phyloP scores from a whole-genome alignment of 2,888 invertebrate species.

The Mythimna ferrago region DNA sequence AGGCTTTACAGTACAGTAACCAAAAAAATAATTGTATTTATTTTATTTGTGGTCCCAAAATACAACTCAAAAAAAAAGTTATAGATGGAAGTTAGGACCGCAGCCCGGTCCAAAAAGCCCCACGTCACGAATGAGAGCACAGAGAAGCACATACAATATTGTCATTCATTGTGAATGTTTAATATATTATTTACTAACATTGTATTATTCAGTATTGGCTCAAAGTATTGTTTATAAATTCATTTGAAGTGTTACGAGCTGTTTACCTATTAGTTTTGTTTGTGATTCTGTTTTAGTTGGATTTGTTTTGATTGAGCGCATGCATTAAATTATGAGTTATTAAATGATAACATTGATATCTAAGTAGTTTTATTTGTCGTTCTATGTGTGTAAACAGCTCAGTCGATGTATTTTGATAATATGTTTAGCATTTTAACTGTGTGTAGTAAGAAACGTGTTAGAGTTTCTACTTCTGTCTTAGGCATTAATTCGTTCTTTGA shows the following conservation, averaged over 20 bases:
- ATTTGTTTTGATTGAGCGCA: constrained; percentile 60
- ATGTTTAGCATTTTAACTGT: constrained; percentile 58
- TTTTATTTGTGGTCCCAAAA: too few relatives aligned
- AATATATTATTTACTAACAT: constrained; percentile 62
- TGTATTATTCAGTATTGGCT: constrained; percentile 85
- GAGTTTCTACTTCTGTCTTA: constrained; percentile 26
- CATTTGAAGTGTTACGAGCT: constrained; percentile 56
- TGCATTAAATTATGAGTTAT: constrained; percentile 62
- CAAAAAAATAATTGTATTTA: too few relatives aligned
- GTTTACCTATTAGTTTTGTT: constrained; percentile 58
- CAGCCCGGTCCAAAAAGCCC: too few relatives aligned
- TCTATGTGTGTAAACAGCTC: constrained; percentile 60
- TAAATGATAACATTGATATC: constrained; percentile 53
- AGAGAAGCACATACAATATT: constrained; percentile 52
- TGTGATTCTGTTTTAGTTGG: constrained; percentile 50
- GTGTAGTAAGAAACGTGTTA: constrained; percentile 30
- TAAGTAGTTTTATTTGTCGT: constrained; percentile 61
- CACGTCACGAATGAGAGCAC: constrained; percentile 27
- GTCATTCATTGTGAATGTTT: constrained; percentile 49
- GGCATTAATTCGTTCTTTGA: constrained; percentile 9
- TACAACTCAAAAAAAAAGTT: too few relatives aligned
- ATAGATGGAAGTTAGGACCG: too few relatives aligned
- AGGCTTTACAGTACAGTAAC: too few relatives aligned
- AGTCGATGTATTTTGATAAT: constrained; percentile 49
- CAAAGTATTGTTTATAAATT: constrained; percentile 81